phyloP scores from a whole-genome alignment of 2,888 invertebrate species.

The Prenolepis imparis region DNA sequence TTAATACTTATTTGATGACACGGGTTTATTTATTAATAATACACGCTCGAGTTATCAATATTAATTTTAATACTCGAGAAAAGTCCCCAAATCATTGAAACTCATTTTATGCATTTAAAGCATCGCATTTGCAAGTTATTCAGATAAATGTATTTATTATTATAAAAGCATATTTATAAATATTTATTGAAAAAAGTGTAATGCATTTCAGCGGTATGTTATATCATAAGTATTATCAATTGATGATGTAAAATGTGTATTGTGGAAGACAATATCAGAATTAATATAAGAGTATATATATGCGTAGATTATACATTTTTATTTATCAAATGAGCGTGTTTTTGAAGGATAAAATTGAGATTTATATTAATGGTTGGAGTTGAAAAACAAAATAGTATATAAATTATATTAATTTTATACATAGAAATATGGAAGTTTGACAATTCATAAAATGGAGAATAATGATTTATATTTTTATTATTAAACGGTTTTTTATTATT shows the following conservation, averaged over 20 bases:
- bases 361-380: not conserved
- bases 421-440: not conserved
- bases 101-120: not conserved
- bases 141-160: conserved; percentile 16
- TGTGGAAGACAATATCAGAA: conserved; percentile 2
- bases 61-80: conserved; percentile 19
- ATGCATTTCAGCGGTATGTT: not conserved
- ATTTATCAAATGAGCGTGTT: not conserved
- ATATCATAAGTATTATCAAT: not conserved
- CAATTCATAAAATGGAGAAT: not conserved
- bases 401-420: not conserved
- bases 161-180: not conserved
- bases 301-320: not conserved
- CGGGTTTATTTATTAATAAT: conserved; percentile 36
- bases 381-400: not conserved
- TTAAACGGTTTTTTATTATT: not conserved
- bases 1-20: conserved; percentile 36
- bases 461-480: not conserved
- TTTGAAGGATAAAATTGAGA: not conserved
- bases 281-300: not conserved
- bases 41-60: conserved; percentile 19
- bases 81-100: conserved; percentile 22
- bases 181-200: not conserved
- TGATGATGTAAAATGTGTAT: not conserved
- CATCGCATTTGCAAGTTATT: not conserved